A percentile compares a stretch with the other conserved stretches of the same genome.
Evolutionary conservation across 1,140 invertebrate genomes (phyloP).

Genomic region (Coelopa frigida): DNA sequence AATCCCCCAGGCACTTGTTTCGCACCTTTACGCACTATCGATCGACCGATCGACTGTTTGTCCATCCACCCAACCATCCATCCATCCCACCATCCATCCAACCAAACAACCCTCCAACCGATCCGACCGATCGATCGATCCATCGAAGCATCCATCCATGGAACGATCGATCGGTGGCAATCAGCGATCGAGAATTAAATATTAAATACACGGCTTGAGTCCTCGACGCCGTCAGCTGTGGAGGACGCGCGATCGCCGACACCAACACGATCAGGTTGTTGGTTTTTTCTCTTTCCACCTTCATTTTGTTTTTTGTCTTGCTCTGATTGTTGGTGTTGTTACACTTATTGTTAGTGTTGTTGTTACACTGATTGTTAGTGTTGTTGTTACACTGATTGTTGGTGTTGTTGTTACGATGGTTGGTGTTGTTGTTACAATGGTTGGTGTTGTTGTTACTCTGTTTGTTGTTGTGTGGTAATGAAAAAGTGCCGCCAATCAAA

Average conservation of each 20-base stretch:
- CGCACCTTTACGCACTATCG: constrained; percentile 22
- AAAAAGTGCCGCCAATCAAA: constrained; percentile 9
- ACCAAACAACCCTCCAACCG: no score
- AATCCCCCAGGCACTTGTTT: constrained; percentile 19
- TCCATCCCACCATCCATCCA: no score
- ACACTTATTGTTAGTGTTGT: no score
- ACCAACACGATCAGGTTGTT: not conserved
- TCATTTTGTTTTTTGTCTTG: no score
- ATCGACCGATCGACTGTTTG: no score
- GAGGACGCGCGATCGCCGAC: not conserved
- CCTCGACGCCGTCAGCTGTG: not conserved
- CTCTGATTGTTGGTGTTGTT: no score
- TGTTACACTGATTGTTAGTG: no score
- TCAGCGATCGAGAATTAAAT: constrained; percentile 16
- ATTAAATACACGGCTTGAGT: constrained; percentile 13
- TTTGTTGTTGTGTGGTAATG: not conserved
- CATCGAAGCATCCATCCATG: no score
- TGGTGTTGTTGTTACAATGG: not conserved
- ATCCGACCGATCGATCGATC: no score
- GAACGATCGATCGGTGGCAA: no score
- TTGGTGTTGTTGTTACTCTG: not conserved
- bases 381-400: not conserved
- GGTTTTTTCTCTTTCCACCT: no score
- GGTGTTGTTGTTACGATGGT: not conserved
- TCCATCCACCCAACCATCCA: no score